Evolutionary conservation across 2,888 invertebrate species (phyloP).

Genomic region (Amblyteles armatorius): DNA sequence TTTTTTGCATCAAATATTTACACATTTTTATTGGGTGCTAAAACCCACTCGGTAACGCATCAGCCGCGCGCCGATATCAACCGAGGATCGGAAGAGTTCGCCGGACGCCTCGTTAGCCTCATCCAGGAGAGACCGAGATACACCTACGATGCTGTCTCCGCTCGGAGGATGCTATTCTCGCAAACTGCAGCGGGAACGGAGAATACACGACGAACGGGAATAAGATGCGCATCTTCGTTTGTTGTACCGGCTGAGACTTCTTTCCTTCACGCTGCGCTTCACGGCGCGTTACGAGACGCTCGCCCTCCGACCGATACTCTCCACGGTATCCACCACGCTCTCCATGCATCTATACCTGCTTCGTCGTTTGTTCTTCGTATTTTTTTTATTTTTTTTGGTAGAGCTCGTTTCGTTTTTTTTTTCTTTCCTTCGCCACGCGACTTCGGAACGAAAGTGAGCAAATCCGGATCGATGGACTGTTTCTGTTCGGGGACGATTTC

Average conservation of each 20-base stretch:
- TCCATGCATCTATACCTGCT: background rate
- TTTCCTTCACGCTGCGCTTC: conserved; percentile 36
- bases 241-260: conserved; percentile 49
- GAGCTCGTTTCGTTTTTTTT: background rate
- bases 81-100: conserved; percentile 40
- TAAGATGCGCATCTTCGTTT: conserved; percentile 57
- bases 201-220: conserved; percentile 43
- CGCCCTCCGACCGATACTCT: conserved; percentile 24
- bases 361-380: conserved; percentile 6
- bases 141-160: conserved; percentile 23
- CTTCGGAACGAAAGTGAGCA: background rate
- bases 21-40: conserved; percentile 82
- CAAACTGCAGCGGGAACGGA: background rate
- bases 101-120: conserved; percentile 64
- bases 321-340: background rate
- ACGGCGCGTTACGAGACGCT: conserved; percentile 34
- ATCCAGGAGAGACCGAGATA: conserved; percentile 24
- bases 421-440: conserved; percentile 12
- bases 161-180: conserved; percentile 46
- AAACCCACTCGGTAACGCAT: conserved; percentile 77
- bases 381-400: background rate
- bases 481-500: background rate
- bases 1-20: conserved; percentile 81
- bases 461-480: background rate
- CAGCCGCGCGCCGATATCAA: background rate